Conservation (phyloP, 1,140 invertebrate genomes). For the Metaphire vulgaris region DNA sequence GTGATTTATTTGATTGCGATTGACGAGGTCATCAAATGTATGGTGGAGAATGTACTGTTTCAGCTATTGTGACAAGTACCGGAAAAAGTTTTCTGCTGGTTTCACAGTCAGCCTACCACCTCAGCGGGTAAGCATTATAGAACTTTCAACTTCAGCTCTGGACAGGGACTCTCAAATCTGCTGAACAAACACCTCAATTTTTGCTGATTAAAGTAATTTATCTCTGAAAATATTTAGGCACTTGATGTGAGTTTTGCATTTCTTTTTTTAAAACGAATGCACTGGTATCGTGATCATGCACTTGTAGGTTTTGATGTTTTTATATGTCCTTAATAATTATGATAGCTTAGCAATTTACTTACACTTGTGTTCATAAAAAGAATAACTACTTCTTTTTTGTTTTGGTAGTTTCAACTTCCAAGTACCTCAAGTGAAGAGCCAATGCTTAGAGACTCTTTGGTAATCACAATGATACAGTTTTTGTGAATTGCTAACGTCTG, state of each 20-base stretch:
- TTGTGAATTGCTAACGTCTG: too few relatives aligned
- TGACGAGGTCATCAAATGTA: neutral
- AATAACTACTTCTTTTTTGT: neutral
- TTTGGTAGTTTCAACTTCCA: neutral
- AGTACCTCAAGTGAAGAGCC: neutral
- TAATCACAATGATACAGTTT: too few relatives aligned
- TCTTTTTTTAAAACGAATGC: too few relatives aligned
- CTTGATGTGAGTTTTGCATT: neutral
- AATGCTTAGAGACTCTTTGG: too few relatives aligned
- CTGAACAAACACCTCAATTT: too few relatives aligned
- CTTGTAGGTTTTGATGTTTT: neutral
- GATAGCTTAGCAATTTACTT: neutral
- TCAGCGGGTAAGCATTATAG: neutral
- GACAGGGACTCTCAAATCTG: too few relatives aligned
- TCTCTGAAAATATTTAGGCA: neutral
- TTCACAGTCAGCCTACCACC: neutral
- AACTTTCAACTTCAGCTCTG: too few relatives aligned
- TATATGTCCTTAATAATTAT: neutral
- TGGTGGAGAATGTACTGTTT: neutral
- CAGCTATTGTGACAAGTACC: neutral
- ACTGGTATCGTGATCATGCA: too few relatives aligned
- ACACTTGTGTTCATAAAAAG: neutral
- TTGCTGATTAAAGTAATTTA: neutral
- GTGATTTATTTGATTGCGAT: neutral
- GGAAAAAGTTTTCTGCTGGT: neutral